Evolutionary conservation across 2,113 vertebrate species (phyloP), one percentile per base, ranked within the genome.

Genomic region (Notarius lentiginosus): DNA sequence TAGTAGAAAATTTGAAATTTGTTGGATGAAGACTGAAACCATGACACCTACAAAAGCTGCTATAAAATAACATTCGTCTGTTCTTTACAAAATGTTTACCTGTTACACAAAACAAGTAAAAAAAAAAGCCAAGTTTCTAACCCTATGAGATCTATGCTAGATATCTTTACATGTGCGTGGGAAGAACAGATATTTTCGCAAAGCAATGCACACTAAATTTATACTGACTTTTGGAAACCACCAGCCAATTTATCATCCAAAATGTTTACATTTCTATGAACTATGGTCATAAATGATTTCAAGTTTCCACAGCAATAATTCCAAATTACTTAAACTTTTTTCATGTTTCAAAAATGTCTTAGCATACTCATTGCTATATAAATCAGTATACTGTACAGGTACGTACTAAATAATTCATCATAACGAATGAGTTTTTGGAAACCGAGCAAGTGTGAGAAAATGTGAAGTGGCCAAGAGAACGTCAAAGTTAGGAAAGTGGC

Each of bases 401-500:
- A 63, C 9, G 72, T 63, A 49, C 22, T 11, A 7, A 53, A 49
- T 51, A 53, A 53, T 66, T 66, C 34, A 61, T 17, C 41, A 70
- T 30, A 72, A 51, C 58, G n/a, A 68, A 30, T 79, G 51, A 27
- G 5, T 24, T 76, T 79, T 7, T 41, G 30, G 51, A 66, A 83
- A 41, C 18, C 47, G 41, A 18, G 58, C 47, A n/a, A 70, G 65
- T 70, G 61, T 66, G 49, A 80, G 47, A 79, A 60, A 49, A 41
- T 27, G 73, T 24, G 24, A 76, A 55, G 47, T 15, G 17, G 24
- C 41, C 47, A 55, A 22, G 20, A 24, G 30, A 49, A 68, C 11
- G 55, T 85, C 18, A 56, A 34, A 27, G 65, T 72, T 56, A 81
- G 76, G 47, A 70, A 86, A 80, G 51, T 70, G 53, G 53, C 14